Conservation (phyloP, 1,140 invertebrate species). For the Agrilus planipennis region DNA sequence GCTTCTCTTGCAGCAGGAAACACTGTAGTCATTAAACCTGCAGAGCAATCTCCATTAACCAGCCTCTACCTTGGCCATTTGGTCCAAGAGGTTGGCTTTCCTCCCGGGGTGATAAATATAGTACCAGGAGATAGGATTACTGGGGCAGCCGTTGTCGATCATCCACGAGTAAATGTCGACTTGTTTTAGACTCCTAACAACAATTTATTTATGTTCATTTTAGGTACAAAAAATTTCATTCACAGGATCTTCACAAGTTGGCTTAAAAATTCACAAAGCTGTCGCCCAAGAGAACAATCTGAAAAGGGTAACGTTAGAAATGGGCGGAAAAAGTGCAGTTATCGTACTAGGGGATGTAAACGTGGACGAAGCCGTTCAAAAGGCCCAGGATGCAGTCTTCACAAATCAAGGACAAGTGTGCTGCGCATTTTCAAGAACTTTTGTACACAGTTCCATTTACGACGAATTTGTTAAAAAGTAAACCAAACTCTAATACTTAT, state of each 20-base stretch:
- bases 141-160: constrained; percentile 69
- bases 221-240: constrained; percentile 59
- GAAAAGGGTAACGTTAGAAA: constrained; percentile 83
- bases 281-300: constrained; percentile 71
- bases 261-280: constrained; percentile 71
- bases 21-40: constrained; percentile 84
- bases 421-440: constrained; percentile 71
- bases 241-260: constrained; percentile 83
- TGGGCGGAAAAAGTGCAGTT: constrained; percentile 92
- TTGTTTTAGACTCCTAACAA: background rate
- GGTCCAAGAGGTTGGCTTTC: constrained; percentile 76
- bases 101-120: constrained; percentile 77
- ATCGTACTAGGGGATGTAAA: constrained; percentile 82
- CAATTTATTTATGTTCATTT: no score
- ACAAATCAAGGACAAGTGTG: constrained; percentile 73
- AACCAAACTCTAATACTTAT: no score
- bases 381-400: constrained; percentile 70
- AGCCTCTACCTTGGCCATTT: constrained; percentile 83
- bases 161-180: constrained; percentile 35
- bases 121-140: constrained; percentile 81
- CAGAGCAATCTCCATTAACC: constrained; percentile 93
- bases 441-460: constrained; percentile 87
- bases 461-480: constrained; percentile 88
- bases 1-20: constrained; percentile 60
- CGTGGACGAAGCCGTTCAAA: constrained; percentile 66